phyloP scores from a whole-genome alignment of 2,113 vertebrate species.

The Pachypanchax playfairii region DNA sequence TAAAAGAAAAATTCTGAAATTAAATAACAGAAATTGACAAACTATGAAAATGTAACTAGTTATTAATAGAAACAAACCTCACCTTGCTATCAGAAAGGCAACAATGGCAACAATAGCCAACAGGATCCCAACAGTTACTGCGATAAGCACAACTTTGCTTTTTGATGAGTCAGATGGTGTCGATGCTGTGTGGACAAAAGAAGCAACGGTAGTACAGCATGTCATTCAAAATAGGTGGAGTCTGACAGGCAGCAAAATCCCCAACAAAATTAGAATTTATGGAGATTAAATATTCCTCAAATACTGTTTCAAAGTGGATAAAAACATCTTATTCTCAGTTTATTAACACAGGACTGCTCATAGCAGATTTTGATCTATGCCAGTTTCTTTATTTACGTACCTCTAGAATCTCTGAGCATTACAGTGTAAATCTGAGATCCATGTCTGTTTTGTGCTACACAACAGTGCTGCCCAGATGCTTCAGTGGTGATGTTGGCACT shows the following conservation, averaged over 20 bases:
- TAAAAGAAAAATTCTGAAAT: neutral
- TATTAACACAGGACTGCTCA: no score
- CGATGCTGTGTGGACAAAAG: constrained; percentile 2
- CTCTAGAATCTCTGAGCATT: neutral
- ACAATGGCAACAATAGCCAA: constrained; percentile 27
- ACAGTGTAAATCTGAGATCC: constrained; percentile 52
- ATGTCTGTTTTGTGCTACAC: constrained; percentile 61
- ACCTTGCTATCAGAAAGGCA: constrained; percentile 44
- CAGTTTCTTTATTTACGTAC: constrained; percentile 12
- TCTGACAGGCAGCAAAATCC: neutral
- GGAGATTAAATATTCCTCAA: no score
- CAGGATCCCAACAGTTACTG: constrained; percentile 35
- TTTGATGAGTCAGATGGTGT: neutral
- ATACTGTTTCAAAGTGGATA: no score
- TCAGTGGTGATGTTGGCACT: constrained; percentile 22
- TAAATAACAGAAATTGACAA: neutral
- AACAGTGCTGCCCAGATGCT: constrained; percentile 56
- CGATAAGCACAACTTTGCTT: constrained; percentile 2
- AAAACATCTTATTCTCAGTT: neutral
- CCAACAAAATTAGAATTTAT: neutral
- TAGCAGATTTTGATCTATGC: neutral
- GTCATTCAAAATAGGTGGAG: neutral
- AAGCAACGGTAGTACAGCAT: neutral
- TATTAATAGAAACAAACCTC: constrained; percentile 2
- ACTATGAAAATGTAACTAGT: neutral